These are phyloP conservation scores for Aptenodytes patagonicus DNA, from an alignment of 2,113 vertebrate species.

Conservation along the genomic window DNA sequence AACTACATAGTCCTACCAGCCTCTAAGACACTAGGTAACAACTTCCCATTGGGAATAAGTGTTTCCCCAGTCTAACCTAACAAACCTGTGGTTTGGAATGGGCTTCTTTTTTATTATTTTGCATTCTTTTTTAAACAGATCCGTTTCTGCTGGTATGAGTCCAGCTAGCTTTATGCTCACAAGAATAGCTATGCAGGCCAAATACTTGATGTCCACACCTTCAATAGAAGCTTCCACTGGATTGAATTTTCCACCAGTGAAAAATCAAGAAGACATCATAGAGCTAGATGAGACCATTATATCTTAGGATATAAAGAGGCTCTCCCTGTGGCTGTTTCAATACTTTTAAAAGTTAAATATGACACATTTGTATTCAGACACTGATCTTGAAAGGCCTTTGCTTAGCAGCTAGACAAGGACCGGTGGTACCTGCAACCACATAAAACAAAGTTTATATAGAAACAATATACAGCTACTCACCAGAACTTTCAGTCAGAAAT, in stretches of 20 bases:
- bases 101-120: neutral
- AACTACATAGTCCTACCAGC: neutral
- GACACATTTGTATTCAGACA: neutral
- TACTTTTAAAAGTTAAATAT: neutral
- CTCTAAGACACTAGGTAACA: neutral
- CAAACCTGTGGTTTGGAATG: neutral
- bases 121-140: neutral
- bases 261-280: neutral
- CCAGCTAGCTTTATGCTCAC: neutral
- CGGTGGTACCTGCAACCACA: neutral
- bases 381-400: neutral
- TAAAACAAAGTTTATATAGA: neutral
- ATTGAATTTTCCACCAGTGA: neutral
- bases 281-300: neutral
- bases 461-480: neutral
- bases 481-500: neutral
- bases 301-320: neutral
- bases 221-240: neutral
- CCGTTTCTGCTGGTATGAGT: neutral
- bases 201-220: neutral
- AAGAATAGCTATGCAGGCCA: neutral
- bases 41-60: neutral
- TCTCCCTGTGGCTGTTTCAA: neutral
- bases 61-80: neutral
- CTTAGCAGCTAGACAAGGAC: neutral